These are phyloP conservation scores for Malurus leucopterus DNA, from an alignment of 2,797 vertebrate species.

Conservation along the genomic window DNA sequence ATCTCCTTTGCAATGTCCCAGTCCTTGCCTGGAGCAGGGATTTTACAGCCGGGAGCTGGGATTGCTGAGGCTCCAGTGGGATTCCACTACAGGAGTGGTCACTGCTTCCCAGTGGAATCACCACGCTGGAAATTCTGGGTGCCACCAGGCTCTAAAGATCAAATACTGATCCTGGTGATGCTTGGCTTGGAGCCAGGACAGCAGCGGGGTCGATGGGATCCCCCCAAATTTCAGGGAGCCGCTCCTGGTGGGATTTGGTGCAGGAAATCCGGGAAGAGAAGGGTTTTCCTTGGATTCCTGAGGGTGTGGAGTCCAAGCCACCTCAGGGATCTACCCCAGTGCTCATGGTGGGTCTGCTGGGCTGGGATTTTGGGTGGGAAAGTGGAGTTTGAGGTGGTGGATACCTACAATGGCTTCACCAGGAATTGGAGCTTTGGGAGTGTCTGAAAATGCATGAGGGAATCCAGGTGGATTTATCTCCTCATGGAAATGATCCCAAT, in stretches of 20 bases:
- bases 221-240: not conserved
- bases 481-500: rapidly evolving
- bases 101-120: not conserved
- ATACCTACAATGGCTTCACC: not conserved
- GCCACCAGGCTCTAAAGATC: not conserved
- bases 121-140: not conserved
- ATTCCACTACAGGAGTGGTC: not conserved
- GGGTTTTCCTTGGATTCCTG: not conserved
- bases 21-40: not conserved
- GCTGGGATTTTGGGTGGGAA: not conserved
- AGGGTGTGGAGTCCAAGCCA: not conserved
- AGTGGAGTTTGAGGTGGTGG: not conserved
- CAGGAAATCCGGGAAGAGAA: not conserved
- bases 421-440: not conserved
- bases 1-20: rapidly evolving
- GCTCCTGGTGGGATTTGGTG: not conserved
- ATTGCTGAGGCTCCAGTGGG: not conserved
- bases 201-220: too few relatives aligned
- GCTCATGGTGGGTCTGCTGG: rapidly evolving
- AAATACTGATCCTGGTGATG: not conserved
- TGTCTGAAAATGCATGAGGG: rapidly evolving
- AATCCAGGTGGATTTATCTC: not conserved
- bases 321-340: not conserved
- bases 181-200: not conserved
- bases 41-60: not conserved